Evolutionary conservation across 2,113 vertebrate genomes (phyloP).

Genomic region (Centrocercus urophasianus): DNA sequence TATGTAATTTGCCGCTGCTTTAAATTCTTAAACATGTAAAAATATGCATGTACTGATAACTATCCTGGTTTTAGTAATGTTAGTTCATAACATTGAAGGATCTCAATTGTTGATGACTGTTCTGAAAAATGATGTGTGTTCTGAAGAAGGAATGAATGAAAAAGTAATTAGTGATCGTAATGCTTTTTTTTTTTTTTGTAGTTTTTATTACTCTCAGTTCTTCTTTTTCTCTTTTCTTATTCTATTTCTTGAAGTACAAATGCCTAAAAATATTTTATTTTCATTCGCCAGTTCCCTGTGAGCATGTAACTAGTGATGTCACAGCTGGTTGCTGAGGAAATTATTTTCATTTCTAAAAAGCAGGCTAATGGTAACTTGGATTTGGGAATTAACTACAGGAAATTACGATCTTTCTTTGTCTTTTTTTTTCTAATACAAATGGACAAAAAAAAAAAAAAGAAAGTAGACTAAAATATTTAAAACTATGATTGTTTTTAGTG

Average conservation of each 20-base stretch:
- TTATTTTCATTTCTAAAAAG: not conserved
- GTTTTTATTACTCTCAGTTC: not conserved
- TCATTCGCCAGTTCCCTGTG: not conserved
- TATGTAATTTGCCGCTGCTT: not conserved
- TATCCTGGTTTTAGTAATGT: not conserved
- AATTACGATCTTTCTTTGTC: not conserved
- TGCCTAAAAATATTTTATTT: not conserved
- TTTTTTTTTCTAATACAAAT: not conserved
- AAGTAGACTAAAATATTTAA: not conserved
- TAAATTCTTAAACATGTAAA: not conserved
- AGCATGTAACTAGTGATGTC: not conserved
- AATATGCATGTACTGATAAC: not conserved
- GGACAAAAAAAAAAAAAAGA: not conserved
- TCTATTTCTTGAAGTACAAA: not conserved
- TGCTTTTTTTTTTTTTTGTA: too few species aligned
- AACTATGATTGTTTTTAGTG: not conserved
- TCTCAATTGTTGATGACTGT: not conserved
- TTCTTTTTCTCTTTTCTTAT: not conserved
- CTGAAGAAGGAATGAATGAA: not conserved
- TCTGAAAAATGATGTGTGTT: not conserved
- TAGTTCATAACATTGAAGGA: not conserved
- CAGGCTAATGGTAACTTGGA: not conserved
- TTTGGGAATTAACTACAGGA: not conserved
- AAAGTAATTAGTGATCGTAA: not conserved
- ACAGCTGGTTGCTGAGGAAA: not conserved